Evolutionary conservation across 1,140 invertebrate species (phyloP).

Genomic region (Colletes latitarsis): DNA sequence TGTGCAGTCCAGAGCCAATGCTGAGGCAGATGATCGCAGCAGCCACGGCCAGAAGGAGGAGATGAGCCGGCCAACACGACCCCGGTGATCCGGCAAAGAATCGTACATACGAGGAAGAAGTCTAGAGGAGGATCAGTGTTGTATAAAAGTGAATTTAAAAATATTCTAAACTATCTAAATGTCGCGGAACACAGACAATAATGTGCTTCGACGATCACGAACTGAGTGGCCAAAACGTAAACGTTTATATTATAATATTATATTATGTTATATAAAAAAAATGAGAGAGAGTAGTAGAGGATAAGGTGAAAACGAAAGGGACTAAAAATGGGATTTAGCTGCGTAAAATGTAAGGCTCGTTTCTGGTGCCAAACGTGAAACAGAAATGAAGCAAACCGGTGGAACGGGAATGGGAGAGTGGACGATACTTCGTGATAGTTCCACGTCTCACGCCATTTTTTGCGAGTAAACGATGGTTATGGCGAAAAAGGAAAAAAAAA

Average conservation of each 20-base stretch:
- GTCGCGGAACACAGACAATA: slow-evolving; percentile 78
- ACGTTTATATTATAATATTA: slow-evolving; percentile 79
- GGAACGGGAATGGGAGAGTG: slow-evolving; percentile 46
- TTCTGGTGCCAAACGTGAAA: slow-evolving; percentile 77
- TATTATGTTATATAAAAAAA: slow-evolving; percentile 75
- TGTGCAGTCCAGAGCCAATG: slow-evolving; percentile 93
- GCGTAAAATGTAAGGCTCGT: slow-evolving; percentile 64
- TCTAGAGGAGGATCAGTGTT: slow-evolving; percentile 69
- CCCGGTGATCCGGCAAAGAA: slow-evolving; percentile 43
- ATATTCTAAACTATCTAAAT: slow-evolving; percentile 76
- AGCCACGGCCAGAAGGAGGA: slow-evolving; percentile 86
- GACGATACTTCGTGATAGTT: slow-evolving; percentile 65
- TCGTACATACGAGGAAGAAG: slow-evolving; percentile 34
- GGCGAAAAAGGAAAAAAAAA: slow-evolving; percentile 41
- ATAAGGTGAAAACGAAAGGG: slow-evolving; percentile 32
- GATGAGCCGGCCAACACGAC: slow-evolving; percentile 82
- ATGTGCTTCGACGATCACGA: slow-evolving; percentile 76
- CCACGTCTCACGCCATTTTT: slow-evolving; percentile 56
- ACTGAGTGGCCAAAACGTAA: slow-evolving; percentile 81
- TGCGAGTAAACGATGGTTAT: slow-evolving; percentile 49
- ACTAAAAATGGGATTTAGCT: slow-evolving; percentile 37
- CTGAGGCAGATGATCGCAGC: slow-evolving; percentile 93
- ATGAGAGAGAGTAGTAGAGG: slow-evolving; percentile 28
- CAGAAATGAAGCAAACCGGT: slow-evolving; percentile 51
- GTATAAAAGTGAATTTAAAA: slow-evolving; percentile 80